Base-by-base conservation (phyloP, 2,888 invertebrate species). In the Ptilodon capucinus region DNA sequence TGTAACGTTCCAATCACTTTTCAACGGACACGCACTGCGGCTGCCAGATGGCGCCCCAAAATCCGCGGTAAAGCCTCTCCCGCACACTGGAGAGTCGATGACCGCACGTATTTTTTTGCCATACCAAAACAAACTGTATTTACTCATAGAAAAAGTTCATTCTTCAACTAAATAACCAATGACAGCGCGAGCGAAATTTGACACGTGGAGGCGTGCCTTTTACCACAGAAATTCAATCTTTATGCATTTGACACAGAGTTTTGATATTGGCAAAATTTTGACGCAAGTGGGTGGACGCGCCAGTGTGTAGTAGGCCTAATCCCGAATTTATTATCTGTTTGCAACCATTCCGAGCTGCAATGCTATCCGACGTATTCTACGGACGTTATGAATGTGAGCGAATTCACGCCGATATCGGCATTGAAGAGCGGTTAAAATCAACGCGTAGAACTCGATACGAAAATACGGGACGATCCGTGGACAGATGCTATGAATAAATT, bases 251-350 rank as follows among this genome's bases (percentile, higher is more conserved):
- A n/a, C n/a, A n/a, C n/a, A n/a, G n/a, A n/a, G n/a, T n/a, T n/a
- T n/a, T n/a, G n/a, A n/a, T n/a, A n/a, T n/a, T n/a, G n/a, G n/a
- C n/a, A n/a, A n/a, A n/a, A n/a, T n/a, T n/a, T n/a, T n/a, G n/a
- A n/a, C n/a, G n/a, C n/a, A n/a, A n/a, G n/a, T n/a, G n/a, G n/a
- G n/a, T n/a, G n/a, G n/a, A n/a, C n/a, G n/a, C n/a, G n/a, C n/a
- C n/a, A n/a, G n/a, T n/a, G n/a, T n/a, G n/a, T n/a, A n/a, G n/a
- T n/a, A n/a, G n/a, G n/a, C n/a, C n/a, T n/a, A n/a, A 85, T 81
- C 81, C 85, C 62, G 77, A 83, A 85, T 86, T 85, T 86, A 86
- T 85, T 86, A 86, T 85, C 81, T 82, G 81, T 84, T 83, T 83
- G 80, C 79, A 74, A 74, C 80, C 78, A 77, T 82, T 79, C 68